Conservation (phyloP, 1,140 invertebrate genomes). For the Neodiprion virginianus region DNA sequence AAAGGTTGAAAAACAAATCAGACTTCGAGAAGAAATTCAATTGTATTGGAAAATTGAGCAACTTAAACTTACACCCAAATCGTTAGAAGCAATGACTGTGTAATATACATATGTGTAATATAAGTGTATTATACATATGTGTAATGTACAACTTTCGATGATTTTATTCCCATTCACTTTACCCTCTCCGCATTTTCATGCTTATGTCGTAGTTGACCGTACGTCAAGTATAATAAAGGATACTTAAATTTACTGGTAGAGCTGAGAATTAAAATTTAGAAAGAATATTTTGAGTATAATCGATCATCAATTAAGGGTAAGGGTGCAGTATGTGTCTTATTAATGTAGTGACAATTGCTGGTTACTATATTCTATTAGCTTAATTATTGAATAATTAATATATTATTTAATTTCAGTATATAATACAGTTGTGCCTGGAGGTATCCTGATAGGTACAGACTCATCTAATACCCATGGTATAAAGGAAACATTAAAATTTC, state of each 20-base stretch:
- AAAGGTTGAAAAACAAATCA: conserved; percentile 36
- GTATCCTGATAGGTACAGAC: conserved; percentile 25
- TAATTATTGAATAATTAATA: conserved; percentile 51
- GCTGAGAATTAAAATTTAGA: conserved; percentile 33
- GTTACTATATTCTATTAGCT: conserved; percentile 38
- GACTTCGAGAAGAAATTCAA: conserved; percentile 26
- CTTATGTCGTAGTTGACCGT: no score
- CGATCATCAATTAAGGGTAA: conserved; percentile 17
- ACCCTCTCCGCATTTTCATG: no score
- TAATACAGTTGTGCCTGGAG: conserved; percentile 50
- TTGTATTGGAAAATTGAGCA: conserved; percentile 8
- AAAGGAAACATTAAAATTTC: neutral
- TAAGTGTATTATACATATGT: no score
- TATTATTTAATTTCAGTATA: conserved; percentile 39
- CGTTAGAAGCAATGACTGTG: conserved; percentile 34
- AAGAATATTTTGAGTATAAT: conserved; percentile 29
- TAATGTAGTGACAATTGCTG: neutral
- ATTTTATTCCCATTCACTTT: no score
- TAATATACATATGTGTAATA: no score
- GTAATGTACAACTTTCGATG: no score
- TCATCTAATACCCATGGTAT: neutral
- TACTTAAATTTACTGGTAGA: conserved; percentile 17
- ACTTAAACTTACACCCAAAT: conserved; percentile 29
- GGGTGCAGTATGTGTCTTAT: neutral
- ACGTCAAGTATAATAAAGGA: no score